Conservation (phyloP, 2,797 vertebrate species). For the Galago senegalensis region DNA sequence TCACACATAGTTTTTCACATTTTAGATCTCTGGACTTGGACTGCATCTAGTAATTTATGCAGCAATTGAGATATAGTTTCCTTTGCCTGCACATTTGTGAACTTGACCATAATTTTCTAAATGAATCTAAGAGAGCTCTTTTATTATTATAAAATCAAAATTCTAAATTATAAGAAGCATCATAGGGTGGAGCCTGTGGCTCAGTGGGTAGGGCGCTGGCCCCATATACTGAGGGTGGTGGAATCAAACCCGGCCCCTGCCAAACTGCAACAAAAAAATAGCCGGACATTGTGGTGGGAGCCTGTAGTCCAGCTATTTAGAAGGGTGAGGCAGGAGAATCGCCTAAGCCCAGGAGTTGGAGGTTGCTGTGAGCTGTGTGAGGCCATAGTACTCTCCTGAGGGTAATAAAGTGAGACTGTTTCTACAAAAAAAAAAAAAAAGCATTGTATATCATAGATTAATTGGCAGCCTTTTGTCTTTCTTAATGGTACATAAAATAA, state of each 20-base stretch:
- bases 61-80: background rate
- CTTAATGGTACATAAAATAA: slow-evolving; percentile 1
- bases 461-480: slow-evolving; percentile 44
- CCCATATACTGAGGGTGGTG: too few species aligned
- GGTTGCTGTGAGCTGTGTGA: too few species aligned
- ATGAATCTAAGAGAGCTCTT: slow-evolving; percentile 44
- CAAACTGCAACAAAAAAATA: too few species aligned
- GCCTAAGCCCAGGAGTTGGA: too few species aligned
- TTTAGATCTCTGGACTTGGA: slow-evolving; percentile 36
- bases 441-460: background rate
- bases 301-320: too few species aligned
- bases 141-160: slow-evolving; percentile 48
- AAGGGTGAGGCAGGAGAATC: too few species aligned
- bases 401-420: too few species aligned
- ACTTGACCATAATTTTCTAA: slow-evolving; percentile 54
- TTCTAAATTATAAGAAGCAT: background rate
- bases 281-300: too few species aligned
- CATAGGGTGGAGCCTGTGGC: too few species aligned
- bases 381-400: too few species aligned
- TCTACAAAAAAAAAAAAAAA: background rate
- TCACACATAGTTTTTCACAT: background rate
- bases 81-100: slow-evolving; percentile 29
- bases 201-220: too few species aligned
- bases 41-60: slow-evolving; percentile 20
- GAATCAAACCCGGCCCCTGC: too few species aligned